Evolutionary conservation across 2,113 vertebrate genomes (phyloP).

Genomic region (Protobothrops mucrosquamatus): DNA sequence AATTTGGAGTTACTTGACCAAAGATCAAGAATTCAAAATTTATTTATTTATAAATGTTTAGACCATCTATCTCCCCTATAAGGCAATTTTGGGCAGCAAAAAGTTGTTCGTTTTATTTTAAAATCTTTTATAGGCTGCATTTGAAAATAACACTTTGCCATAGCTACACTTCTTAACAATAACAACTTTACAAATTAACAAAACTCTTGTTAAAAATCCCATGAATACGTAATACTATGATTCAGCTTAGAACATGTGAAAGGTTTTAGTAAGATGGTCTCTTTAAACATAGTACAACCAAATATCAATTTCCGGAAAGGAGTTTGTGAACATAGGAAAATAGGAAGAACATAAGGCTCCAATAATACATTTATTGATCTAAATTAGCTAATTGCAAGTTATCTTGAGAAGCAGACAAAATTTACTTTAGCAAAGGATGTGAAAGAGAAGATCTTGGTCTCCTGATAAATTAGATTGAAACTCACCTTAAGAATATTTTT

Average conservation of each 20-base stretch:
- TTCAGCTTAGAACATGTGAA: too few species aligned
- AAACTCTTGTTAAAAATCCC: too few species aligned
- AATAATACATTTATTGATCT: neutral
- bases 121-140: neutral
- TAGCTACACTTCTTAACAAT: too few species aligned
- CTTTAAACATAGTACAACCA: neutral
- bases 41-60: neutral
- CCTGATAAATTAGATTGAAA: neutral
- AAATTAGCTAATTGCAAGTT: neutral
- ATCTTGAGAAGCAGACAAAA: neutral
- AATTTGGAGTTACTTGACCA: neutral
- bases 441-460: neutral
- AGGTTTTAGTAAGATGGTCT: neutral
- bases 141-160: neutral
- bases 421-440: neutral
- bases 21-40: neutral
- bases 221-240: too few species aligned
- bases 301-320: neutral
- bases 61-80: too few species aligned
- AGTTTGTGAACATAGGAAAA: too few species aligned
- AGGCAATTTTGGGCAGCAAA: too few species aligned
- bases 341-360: too few species aligned
- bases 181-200: too few species aligned
- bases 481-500: neutral
- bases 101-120: neutral